Base-by-base conservation (phyloP, 2,888 invertebrate species). In the Cephus nigrinus region DNA sequence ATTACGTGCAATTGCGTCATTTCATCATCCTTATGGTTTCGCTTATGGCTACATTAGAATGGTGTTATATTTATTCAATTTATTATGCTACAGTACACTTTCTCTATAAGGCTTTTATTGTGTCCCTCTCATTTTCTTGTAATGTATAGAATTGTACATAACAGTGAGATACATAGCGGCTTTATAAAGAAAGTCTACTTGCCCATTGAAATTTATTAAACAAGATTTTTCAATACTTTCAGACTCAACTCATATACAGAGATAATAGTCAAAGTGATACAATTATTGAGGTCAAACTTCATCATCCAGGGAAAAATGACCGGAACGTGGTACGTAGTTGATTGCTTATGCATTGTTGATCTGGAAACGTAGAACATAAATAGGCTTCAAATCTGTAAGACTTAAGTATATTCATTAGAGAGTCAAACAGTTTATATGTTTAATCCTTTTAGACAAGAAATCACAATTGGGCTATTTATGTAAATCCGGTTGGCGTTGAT, bases 401-500 rank as follows among this genome's bases (percentile, higher is more conserved):
- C 36, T 76, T 76, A n/a, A 40, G 30, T 40, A 74, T 33, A 68
- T 71, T 23, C 36, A 73, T 77, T 74, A 30, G 69, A 74, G 9
- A 55, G 9, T 55, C 23, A 55, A 55, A 55, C 4, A 15, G 2
- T 55, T 73, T 68, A 72, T 77, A 73, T 77, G 35, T 73, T 72
- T 71, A 81, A 82, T 80, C 81, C 82, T 90, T 92, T 35, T 89
- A 97, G 95, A 97, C 98, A 0, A 93, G 93, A 86, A 93, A 96
- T 88, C 98, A 98, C 92, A 95, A 96, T 86, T 98, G 98, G 98
- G 96, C 96, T 76, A 95, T 98, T 85, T 98, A 94, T 90, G 98
- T 98, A 68, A 98, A 98, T 92, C 96, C 97, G 0, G 96, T 98
- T 73, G 97, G 97, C 0, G 97, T 97, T 77, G 98, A 98, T 92